phyloP scores from a whole-genome alignment of 1,140 invertebrate species.

The Coptotermes formosanus region DNA sequence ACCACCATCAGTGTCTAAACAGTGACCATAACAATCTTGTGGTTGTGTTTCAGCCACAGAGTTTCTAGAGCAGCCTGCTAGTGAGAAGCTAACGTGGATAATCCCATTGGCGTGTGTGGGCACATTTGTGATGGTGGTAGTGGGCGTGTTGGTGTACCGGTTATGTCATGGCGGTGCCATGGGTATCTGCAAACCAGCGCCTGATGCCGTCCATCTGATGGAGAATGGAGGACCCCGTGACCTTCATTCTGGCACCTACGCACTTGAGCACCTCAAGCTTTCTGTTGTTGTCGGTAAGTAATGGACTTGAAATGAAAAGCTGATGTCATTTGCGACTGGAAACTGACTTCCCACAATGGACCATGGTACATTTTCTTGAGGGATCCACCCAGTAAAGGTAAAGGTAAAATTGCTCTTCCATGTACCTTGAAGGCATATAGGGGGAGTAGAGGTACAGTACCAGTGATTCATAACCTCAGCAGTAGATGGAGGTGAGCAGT shows the following conservation, averaged over 20 bases:
- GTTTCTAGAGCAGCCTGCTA: slow-evolving; percentile 25
- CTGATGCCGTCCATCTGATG: slow-evolving; percentile 33
- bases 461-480: no score
- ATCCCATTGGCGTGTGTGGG: slow-evolving; percentile 17
- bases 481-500: no score
- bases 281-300: slow-evolving; percentile 57
- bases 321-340: no score
- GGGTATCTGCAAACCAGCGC: background rate
- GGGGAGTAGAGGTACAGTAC: no score
- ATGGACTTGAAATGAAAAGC: background rate
- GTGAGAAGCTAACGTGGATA: background rate
- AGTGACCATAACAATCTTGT: no score
- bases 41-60: slow-evolving; percentile 20
- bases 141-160: background rate
- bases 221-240: slow-evolving; percentile 8
- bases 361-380: no score
- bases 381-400: background rate
- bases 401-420: background rate
- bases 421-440: no score
- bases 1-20: no score
- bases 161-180: background rate
- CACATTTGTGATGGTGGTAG: background rate
- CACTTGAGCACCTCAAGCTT: slow-evolving; percentile 63
- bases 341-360: no score
- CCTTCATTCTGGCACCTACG: slow-evolving; percentile 51